These are phyloP conservation scores for Stichodactyla helianthus DNA, from an alignment of 64 coral and sea anemone genomes.

Conservation along the genomic window DNA sequence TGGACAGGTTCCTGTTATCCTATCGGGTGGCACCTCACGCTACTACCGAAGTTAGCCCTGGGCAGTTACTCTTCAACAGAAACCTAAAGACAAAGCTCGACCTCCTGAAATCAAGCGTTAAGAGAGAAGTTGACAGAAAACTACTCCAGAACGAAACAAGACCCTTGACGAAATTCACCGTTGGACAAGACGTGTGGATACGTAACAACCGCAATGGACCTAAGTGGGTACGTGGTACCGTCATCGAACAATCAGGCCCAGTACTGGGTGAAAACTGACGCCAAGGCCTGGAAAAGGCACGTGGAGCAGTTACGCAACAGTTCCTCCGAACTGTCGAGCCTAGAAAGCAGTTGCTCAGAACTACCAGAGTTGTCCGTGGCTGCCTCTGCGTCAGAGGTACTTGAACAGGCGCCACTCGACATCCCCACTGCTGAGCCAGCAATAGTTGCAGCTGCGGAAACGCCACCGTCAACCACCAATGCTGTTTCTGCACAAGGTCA, in stretches of 20 bases:
- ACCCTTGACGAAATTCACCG: not conserved
- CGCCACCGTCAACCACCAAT: not conserved
- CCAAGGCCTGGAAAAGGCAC: constrained; percentile 22
- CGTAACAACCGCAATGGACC: constrained; percentile 14
- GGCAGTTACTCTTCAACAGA: constrained; percentile 27
- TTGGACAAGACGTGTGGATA: constrained; percentile 26
- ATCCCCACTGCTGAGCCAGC: not conserved
- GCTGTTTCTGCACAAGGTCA: not conserved
- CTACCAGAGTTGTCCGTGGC: not conserved
- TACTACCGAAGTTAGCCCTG: constrained; percentile 27
- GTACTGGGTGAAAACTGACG: constrained; percentile 32
- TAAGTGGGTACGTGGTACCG: constrained; percentile 24
- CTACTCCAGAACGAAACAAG: constrained; percentile 13
- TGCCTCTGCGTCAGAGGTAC: not conserved
- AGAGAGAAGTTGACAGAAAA: constrained; percentile 36
- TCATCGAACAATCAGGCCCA: constrained; percentile 28
- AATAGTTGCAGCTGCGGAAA: not conserved
- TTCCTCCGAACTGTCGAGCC: not conserved
- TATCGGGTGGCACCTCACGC: constrained; percentile 36
- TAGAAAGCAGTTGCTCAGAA: not conserved
- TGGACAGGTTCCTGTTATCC: constrained; percentile 25
- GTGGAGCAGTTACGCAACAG: not conserved
- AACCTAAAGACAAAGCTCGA: constrained; percentile 37
- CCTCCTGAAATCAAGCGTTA: constrained; percentile 18
- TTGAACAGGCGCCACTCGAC: not conserved